Percentiles rank a stretch among this genome's conserved stretches.
Conservation (phyloP, 2,888 invertebrate species). For the Odiellus spinosus region DNA sequence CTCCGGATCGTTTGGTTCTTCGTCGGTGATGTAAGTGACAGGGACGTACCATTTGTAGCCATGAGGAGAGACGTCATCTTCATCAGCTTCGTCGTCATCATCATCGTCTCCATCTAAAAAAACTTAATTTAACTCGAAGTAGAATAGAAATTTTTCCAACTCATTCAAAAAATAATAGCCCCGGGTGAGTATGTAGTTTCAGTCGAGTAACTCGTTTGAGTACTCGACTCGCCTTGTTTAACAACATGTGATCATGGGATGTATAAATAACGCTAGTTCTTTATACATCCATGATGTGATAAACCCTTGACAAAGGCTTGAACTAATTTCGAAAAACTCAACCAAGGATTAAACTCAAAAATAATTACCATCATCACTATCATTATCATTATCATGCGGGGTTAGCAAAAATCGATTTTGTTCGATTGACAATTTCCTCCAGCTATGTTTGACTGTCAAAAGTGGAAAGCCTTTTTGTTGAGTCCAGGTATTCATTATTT, state of each 20-base stretch:
- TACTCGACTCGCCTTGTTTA: too few species aligned
- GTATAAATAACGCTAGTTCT: too few species aligned
- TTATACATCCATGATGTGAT: too few species aligned
- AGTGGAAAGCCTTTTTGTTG: constrained; percentile 75
- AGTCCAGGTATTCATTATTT: constrained; percentile 75
- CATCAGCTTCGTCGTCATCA: constrained; percentile 11
- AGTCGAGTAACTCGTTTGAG: too few species aligned
- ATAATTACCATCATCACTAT: constrained; percentile 6
- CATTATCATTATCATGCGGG: constrained; percentile 31
- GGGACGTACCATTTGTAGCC: constrained; percentile 73
- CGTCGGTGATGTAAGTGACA: constrained; percentile 49
- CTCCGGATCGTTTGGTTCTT: constrained; percentile 24
- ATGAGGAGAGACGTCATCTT: constrained; percentile 20
- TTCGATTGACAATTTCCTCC: constrained; percentile 38
- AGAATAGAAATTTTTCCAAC: too few species aligned
- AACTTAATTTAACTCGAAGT: too few species aligned
- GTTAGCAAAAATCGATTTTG: constrained; percentile 61
- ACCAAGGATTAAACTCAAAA: too few species aligned
- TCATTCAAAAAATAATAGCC: too few species aligned
- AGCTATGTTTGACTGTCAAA: constrained; percentile 39
- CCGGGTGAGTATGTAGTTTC: too few species aligned
- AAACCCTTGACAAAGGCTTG: too few species aligned
- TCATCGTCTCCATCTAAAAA: neutral
- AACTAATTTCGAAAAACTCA: too few species aligned
- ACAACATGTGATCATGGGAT: too few species aligned